These are phyloP conservation scores for Mechanitis messenoides DNA, from an alignment of 2,888 invertebrate species.

Conservation along the genomic window DNA sequence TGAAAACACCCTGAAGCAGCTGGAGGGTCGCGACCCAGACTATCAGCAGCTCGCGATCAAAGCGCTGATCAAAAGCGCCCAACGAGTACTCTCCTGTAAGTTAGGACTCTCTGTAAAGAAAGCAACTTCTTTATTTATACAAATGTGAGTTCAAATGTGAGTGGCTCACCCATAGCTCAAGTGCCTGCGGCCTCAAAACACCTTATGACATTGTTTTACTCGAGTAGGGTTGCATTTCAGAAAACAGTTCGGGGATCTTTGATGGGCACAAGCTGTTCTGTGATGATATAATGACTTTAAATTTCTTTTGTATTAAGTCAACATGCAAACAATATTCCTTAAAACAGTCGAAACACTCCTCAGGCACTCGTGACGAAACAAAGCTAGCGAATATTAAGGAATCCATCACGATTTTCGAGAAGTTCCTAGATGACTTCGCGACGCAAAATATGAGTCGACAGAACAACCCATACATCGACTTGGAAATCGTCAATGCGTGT, in stretches of 20 bases:
- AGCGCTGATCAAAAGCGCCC: conserved; percentile 83
- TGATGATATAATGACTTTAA: no score
- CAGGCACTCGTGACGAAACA: conserved; percentile 85
- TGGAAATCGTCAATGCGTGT: conserved; percentile 77
- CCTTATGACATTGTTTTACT: no score
- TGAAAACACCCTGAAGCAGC: conserved; percentile 76
- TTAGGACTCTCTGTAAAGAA: conserved; percentile 18
- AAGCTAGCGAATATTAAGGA: conserved; percentile 85
- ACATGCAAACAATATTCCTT: conserved; percentile 19
- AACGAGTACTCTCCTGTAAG: conserved; percentile 81
- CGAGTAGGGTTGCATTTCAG: background rate
- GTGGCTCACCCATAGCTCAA: no score
- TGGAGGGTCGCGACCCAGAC: conserved; percentile 85
- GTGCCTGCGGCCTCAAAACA: no score
- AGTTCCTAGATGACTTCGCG: conserved; percentile 85
- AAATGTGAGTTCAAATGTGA: no score
- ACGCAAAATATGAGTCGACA: conserved; percentile 79
- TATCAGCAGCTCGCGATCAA: conserved; percentile 85
- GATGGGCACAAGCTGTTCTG: no score
- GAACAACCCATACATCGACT: conserved; percentile 81
- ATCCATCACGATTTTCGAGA: conserved; percentile 82
- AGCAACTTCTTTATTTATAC: no score
- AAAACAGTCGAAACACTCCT: no score
- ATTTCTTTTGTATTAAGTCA: no score
- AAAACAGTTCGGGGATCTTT: no score